These are phyloP conservation scores for Lypha dubia DNA, from an alignment of 2,888 invertebrate species.

Conservation along the genomic window DNA sequence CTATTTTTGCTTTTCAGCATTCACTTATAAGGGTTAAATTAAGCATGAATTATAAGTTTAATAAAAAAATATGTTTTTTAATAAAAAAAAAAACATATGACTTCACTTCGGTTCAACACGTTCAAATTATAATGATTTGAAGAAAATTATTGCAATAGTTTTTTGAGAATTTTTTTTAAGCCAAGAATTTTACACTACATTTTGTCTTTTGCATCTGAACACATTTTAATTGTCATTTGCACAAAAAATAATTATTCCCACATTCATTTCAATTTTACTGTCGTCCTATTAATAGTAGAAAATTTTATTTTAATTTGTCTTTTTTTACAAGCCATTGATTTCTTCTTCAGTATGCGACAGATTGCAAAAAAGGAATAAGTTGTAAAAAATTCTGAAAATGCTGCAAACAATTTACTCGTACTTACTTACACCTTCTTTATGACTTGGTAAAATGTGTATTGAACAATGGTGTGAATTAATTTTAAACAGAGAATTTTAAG, in stretches of 20 bases:
- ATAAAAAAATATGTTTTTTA: constrained; percentile 56
- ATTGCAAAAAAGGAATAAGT: constrained; percentile 1
- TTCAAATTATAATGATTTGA: constrained; percentile 54
- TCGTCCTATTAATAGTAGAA: constrained; percentile 6
- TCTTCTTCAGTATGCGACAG: background rate
- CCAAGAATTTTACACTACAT: constrained; percentile 25
- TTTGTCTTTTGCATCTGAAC: constrained; percentile 24
- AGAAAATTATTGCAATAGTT: constrained; percentile 17
- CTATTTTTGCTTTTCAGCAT: background rate
- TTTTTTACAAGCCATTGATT: constrained; percentile 37
- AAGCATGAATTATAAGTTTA: constrained; percentile 72
- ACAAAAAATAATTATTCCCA: constrained; percentile 32
- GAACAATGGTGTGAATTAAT: constrained; percentile 36
- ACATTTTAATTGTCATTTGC: constrained; percentile 16
- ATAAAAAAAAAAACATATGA: constrained; percentile 58
- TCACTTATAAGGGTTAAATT: constrained; percentile 64
- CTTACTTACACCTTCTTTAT: constrained; percentile 21
- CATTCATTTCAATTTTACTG: constrained; percentile 25
- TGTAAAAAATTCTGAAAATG: background rate
- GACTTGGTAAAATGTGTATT: background rate
- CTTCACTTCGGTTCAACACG: constrained; percentile 78
- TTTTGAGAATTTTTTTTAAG: background rate
- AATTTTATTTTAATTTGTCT: constrained; percentile 38
- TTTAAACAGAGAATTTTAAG: constrained; percentile 5
- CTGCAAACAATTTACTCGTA: background rate